These are phyloP conservation scores for Sarcophaga bullata DNA, from an alignment of 1,140 invertebrate genomes.

Conservation along the genomic window DNA sequence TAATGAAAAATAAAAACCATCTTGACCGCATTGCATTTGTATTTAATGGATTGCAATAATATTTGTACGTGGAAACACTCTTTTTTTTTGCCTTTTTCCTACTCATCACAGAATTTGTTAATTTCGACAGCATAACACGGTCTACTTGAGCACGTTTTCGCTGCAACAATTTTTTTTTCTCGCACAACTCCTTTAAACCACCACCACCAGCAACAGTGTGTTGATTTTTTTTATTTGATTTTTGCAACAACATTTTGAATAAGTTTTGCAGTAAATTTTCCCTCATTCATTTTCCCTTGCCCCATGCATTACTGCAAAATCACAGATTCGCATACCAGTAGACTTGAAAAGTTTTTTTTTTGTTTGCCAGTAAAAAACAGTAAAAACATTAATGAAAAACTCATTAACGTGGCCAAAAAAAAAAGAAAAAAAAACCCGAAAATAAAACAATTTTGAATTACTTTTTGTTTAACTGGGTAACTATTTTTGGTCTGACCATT, in stretches of 20 bases:
- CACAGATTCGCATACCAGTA: not conserved
- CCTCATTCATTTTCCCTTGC: not conserved
- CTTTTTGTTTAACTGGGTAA: not conserved
- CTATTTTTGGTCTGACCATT: not conserved
- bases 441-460: conserved; percentile 23
- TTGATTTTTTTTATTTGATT: not conserved
- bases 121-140: not conserved
- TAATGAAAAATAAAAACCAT: not conserved
- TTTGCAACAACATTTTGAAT: not conserved
- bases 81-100: too few relatives aligned
- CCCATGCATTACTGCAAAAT: not conserved
- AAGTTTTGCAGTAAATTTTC: not conserved
- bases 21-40: conserved; percentile 20
- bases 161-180: conserved; percentile 1
- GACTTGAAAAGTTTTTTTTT: not conserved
- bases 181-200: not conserved
- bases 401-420: conserved; percentile 21
- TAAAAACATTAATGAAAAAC: conserved; percentile 40
- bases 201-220: not conserved
- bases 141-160: conserved; percentile 19
- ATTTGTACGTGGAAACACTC: too few relatives aligned
- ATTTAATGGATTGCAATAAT: too few relatives aligned
- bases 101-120: too few relatives aligned
- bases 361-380: too few relatives aligned
- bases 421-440: too few relatives aligned